Conservation (phyloP, 2,888 invertebrate genomes). For the Aphodius granarius region DNA sequence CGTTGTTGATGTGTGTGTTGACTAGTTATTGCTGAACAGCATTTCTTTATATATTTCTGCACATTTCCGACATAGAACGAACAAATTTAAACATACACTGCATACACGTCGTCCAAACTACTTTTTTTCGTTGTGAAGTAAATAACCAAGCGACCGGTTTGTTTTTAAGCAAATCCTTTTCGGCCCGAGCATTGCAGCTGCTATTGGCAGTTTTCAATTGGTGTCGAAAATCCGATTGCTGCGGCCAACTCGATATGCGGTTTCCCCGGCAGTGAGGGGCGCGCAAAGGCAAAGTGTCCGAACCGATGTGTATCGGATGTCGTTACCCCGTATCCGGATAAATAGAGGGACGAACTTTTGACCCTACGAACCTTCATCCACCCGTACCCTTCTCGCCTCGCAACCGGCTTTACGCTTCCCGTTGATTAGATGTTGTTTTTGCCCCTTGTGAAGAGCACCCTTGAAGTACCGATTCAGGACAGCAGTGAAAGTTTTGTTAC, state of each 20-base stretch:
- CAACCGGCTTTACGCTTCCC: background rate
- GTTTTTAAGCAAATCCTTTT: background rate
- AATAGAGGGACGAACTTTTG: background rate
- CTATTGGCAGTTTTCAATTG: conserved; percentile 13
- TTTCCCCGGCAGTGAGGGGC: background rate
- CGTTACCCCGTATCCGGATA: background rate
- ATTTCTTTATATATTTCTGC: too few relatives aligned
- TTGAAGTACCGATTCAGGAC: too few relatives aligned
- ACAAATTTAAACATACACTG: too few relatives aligned
- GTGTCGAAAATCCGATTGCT: background rate
- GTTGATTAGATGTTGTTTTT: conserved; percentile 5
- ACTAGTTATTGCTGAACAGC: too few relatives aligned
- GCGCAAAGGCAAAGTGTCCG: background rate
- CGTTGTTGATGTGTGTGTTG: too few relatives aligned
- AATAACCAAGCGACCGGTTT: background rate
- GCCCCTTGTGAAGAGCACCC: too few relatives aligned
- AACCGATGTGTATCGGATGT: background rate
- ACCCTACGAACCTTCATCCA: background rate
- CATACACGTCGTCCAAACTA: too few relatives aligned
- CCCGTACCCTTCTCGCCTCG: background rate
- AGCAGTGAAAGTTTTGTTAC: too few relatives aligned
- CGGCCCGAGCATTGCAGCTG: background rate
- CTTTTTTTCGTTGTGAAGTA: background rate
- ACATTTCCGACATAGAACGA: too few relatives aligned
- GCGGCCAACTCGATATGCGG: conserved; percentile 12